phyloP scores from a whole-genome alignment of 2,888 invertebrate genomes.

The Tinea trinotella region DNA sequence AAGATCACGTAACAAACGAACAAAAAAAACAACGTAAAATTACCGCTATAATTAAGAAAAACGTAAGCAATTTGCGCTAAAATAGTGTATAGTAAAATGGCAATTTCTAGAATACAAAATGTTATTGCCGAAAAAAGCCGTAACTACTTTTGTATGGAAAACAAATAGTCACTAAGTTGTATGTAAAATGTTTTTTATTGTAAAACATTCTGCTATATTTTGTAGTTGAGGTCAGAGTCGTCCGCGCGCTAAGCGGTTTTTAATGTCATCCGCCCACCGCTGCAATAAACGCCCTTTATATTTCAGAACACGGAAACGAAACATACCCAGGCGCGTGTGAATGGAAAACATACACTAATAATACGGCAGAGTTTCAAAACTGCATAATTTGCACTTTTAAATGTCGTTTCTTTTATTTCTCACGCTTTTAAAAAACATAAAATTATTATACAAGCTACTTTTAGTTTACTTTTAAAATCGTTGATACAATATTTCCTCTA shows the following conservation, averaged over 20 bases:
- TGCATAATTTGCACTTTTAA: neutral
- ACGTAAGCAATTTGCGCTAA: neutral
- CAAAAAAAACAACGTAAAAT: neutral
- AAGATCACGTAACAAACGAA: neutral
- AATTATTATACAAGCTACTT: too few species aligned
- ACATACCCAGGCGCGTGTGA: neutral
- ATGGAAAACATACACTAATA: conserved; percentile 9
- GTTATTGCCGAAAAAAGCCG: neutral
- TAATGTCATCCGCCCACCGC: conserved; percentile 47
- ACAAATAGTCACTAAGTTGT: neutral
- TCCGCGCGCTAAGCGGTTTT: conserved; percentile 53
- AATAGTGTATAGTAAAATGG: neutral
- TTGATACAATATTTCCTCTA: too few species aligned
- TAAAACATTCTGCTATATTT: conserved; percentile 37
- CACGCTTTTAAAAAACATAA: neutral
- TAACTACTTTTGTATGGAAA: neutral
- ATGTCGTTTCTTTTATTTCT: neutral
- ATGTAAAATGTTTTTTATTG: conserved; percentile 18
- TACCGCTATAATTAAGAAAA: neutral
- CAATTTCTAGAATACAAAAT: neutral
- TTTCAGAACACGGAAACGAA: conserved; percentile 32
- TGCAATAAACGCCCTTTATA: conserved; percentile 42
- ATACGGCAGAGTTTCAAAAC: neutral
- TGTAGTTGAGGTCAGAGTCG: conserved; percentile 26
- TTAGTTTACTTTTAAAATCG: too few species aligned